Conservation (phyloP, 2,797 vertebrate species). For the Phrynocephalus forsythii region DNA sequence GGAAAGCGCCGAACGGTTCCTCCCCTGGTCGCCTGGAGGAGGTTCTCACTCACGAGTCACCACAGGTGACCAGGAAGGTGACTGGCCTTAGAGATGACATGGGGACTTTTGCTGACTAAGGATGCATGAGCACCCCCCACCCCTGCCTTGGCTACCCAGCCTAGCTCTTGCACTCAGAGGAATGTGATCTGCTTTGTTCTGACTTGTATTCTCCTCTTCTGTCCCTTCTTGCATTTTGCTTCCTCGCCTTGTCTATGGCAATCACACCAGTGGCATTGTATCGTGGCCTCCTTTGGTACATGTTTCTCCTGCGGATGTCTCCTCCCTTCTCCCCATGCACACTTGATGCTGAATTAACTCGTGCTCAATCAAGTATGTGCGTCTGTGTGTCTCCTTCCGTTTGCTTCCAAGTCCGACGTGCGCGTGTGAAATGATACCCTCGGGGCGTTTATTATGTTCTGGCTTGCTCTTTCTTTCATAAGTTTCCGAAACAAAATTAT, state of each 20-base stretch:
- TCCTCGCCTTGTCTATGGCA: not conserved
- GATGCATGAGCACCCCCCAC: not conserved
- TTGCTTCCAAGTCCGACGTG: too few relatives aligned
- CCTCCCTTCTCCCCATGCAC: too few relatives aligned
- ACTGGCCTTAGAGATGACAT: not conserved
- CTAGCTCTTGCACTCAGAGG: not conserved
- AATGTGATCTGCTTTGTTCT: not conserved
- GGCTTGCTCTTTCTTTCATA: too few relatives aligned
- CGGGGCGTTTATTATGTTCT: too few relatives aligned
- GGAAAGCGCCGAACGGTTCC: not conserved
- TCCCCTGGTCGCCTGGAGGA: not conserved
- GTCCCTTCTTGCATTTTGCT: not conserved
- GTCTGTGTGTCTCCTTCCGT: too few relatives aligned
- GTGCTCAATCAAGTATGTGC: too few relatives aligned
- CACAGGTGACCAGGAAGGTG: not conserved
- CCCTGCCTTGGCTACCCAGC: too few relatives aligned
- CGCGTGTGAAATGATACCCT: too few relatives aligned
- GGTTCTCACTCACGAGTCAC: not conserved
- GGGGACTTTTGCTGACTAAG: not conserved
- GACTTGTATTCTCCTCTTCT: not conserved
- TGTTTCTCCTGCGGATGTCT: too few relatives aligned
- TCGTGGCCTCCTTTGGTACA: not conserved
- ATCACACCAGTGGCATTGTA: not conserved
- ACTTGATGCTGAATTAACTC: too few relatives aligned
- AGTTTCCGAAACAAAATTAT: too few relatives aligned